Evolutionary conservation across 1,140 invertebrate genomes (phyloP), one percentile per base, ranked within the genome.

Genomic region (Leptonema lineaticorne): DNA sequence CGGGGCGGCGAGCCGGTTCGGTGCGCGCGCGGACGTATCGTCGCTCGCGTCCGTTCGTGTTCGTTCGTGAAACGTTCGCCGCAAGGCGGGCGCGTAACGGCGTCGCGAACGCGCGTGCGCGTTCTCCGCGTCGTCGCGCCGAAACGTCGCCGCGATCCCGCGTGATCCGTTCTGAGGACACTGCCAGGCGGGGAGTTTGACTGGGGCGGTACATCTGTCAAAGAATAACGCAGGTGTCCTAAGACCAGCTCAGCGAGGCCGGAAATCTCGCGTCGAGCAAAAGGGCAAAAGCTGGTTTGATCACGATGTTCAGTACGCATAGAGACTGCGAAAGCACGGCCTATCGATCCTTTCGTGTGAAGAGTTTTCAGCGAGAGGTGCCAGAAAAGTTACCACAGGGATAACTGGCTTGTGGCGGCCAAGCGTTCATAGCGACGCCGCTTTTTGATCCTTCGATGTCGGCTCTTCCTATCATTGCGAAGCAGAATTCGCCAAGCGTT

Each of bases 361-460:
- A 83, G 86, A 87, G 85, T 89, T 90, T 90, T 83, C 83, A 87
- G 86, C 86, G 85, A 89, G 86, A 90, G 87, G 87, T 90, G 87
- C 85, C 87, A 89, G 88, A 89, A 90, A 90, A 90, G 89, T 90
- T 93, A 92, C 89, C 88, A 89, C 90, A 89, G 92, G 90, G 90
- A 92, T 88, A 86, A 74, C 64, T 67, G 85, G 85, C 81, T 88
- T 86, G 86, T 88, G 85, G 86, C 85, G 82, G 86, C 87, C 86
- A 87, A 88, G 85, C 86, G 85, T 88, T 87, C 86, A 88, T 87
- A 88, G 85, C 86, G 86, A 88, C 85, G 86, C 88, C 81, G 86
- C 85, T 88, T 88, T 88, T 88, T 88, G 85, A 88, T 88, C 85
- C 87, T 88, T 88, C 86, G 86, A 89, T 88, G 86, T 89, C 86